Conservation (phyloP, 2,888 invertebrate species). For the Parthenolecanium corni region DNA sequence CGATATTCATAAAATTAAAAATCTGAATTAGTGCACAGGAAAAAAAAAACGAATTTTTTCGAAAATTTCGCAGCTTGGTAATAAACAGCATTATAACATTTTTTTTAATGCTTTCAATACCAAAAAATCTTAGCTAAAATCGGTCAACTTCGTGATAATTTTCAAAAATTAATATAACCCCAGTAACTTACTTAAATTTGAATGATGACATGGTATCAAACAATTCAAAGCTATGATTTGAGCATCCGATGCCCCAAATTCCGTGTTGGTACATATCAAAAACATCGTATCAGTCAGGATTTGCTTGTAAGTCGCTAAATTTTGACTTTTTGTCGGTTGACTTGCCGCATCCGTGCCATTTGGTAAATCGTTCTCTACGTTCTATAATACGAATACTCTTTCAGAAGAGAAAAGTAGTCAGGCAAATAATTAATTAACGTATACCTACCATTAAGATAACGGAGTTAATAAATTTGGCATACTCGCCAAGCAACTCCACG, state of each 20-base stretch:
- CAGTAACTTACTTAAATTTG: conserved; percentile 44
- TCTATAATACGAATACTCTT: background rate
- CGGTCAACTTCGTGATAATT: too few relatives aligned
- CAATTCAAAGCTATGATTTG: conserved; percentile 40
- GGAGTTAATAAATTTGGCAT: conserved; percentile 1
- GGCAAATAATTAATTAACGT: background rate
- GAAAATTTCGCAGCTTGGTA: background rate
- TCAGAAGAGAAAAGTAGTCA: too few relatives aligned
- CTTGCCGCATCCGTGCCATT: background rate
- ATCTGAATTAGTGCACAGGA: background rate
- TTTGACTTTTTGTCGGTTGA: background rate
- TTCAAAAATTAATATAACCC: too few relatives aligned
- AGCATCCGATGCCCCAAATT: conserved; percentile 33
- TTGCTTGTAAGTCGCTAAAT: background rate
- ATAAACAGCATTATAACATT: too few relatives aligned
- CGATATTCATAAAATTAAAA: background rate
- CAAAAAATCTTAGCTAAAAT: too few relatives aligned
- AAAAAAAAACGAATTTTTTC: too few relatives aligned
- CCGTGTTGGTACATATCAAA: conserved; percentile 39
- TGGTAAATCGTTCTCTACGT: background rate
- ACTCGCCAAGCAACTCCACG: conserved; percentile 16
- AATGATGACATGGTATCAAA: conserved; percentile 64
- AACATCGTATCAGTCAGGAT: conserved; percentile 37
- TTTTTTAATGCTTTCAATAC: background rate
- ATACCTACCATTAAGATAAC: conserved; percentile 17